Evolutionary conservation across 2,797 vertebrate species (phyloP).

Genomic region (Melanotaenia maccullochi): DNA sequence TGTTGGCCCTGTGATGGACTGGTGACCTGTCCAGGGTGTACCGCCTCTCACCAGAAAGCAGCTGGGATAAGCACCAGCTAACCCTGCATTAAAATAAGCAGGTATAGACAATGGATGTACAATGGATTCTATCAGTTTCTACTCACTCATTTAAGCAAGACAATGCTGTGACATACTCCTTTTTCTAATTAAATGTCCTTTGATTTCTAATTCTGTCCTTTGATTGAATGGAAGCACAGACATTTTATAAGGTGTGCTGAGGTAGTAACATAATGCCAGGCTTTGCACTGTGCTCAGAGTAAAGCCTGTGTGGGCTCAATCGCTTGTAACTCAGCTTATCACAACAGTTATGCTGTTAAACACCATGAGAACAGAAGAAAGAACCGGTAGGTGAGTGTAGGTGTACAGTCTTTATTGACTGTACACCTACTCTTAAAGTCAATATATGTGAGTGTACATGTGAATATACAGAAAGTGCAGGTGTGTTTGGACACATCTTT

Average conservation of each 20-base stretch:
- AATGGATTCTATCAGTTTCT: no score
- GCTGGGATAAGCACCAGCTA: not conserved
- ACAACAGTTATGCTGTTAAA: conserved; percentile 16
- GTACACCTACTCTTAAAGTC: conserved; percentile 19
- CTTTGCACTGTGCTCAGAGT: conserved; percentile 11
- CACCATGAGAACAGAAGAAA: conserved; percentile 1
- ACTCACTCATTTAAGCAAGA: not conserved
- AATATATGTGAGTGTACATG: not conserved
- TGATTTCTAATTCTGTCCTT: not conserved
- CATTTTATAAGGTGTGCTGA: conserved; percentile 9
- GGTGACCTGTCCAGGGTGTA: no score
- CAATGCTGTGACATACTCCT: not conserved
- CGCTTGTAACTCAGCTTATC: not conserved
- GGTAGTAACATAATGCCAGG: conserved; percentile 5
- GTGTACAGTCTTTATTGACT: conserved; percentile 22
- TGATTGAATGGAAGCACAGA: not conserved
- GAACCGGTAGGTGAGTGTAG: conserved; percentile 6
- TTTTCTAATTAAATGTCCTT: conserved; percentile 15
- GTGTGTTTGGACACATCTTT: conserved; percentile 10
- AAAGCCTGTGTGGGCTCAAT: conserved; percentile 7
- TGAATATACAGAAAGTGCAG: conserved; percentile 8
- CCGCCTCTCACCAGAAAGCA: no score
- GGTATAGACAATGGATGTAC: no score
- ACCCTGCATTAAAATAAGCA: no score
- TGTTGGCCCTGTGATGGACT: no score